A percentile compares a stretch with the other conserved stretches of the same genome.
These are phyloP conservation scores for Sisyra nigra DNA, from an alignment of 2,888 invertebrate genomes.

Conservation along the genomic window DNA sequence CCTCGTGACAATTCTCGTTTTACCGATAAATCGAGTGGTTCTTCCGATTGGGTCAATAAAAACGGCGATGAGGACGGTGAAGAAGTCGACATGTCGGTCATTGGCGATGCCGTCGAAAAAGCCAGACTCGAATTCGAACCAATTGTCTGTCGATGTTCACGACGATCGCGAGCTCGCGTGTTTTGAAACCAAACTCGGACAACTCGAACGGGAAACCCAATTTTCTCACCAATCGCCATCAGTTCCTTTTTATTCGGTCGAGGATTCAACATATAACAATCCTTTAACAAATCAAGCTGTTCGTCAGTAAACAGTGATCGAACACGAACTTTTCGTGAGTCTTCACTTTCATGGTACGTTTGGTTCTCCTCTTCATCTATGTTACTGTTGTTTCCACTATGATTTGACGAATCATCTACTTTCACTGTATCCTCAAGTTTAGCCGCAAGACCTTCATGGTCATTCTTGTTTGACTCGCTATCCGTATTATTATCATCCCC, in stretches of 20 bases:
- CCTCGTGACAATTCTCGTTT: constrained; percentile 58
- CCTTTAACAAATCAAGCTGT: constrained; percentile 76
- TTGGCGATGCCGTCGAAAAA: constrained; percentile 17
- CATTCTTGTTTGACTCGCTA: constrained; percentile 29
- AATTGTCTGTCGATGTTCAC: constrained; percentile 36
- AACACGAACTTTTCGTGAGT: constrained; percentile 71
- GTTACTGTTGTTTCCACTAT: constrained; percentile 34
- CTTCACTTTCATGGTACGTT: constrained; percentile 19
- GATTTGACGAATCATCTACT: constrained; percentile 26
- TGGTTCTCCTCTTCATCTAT: constrained; percentile 36
- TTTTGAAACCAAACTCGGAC: constrained; percentile 97
- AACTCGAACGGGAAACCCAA: constrained; percentile 60
- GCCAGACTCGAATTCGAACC: constrained; percentile 16
- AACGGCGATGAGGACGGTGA: constrained; percentile 14
- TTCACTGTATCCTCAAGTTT: constrained; percentile 54
- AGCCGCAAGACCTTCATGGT: constrained; percentile 47
- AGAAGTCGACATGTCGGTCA: constrained; percentile 6
- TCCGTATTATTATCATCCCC: constrained; percentile 30
- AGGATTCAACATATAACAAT: constrained; percentile 79
- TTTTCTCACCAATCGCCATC: constrained; percentile 65
- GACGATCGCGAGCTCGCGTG: constrained; percentile 74
- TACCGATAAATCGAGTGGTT: constrained; percentile 82
- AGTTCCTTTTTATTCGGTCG: constrained; percentile 91
- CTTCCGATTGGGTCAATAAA: constrained; percentile 33
- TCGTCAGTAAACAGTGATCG: constrained; percentile 89